Evolutionary conservation across 2,113 vertebrate genomes (phyloP).

Genomic region (Zootoca vivipara): DNA sequence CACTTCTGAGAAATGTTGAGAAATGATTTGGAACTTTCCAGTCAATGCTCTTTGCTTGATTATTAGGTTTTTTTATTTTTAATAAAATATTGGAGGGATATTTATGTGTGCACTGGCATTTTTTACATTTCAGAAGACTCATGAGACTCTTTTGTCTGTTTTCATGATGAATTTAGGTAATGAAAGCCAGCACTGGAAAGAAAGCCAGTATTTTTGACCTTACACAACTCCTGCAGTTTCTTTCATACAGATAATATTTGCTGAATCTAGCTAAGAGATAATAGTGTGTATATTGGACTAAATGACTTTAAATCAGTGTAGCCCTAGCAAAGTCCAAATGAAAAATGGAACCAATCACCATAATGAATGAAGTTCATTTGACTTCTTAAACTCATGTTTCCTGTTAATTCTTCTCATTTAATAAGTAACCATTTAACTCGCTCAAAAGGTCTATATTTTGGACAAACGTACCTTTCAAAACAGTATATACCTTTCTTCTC

Average conservation of each 20-base stretch:
- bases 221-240: background rate
- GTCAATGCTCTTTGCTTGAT: background rate
- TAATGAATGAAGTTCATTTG: background rate
- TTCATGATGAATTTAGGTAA: background rate
- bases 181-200: background rate
- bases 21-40: background rate
- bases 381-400: too few species aligned
- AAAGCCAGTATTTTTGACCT: background rate
- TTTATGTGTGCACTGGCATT: background rate
- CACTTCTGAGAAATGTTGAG: background rate
- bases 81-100: background rate
- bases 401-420: background rate
- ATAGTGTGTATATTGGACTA: slow-evolving; percentile 10
- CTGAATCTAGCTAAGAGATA: background rate
- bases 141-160: background rate
- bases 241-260: background rate
- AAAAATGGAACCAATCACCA: background rate
- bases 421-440: background rate
- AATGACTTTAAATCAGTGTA: background rate
- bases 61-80: background rate
- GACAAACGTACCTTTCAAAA: background rate
- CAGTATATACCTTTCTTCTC: background rate
- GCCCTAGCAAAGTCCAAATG: slow-evolving; percentile 15
- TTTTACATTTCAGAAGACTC: background rate
- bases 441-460: background rate